These are phyloP conservation scores for Oceanodroma leucorhoa DNA, from an alignment of 2,797 vertebrate genomes.

Conservation along the genomic window DNA sequence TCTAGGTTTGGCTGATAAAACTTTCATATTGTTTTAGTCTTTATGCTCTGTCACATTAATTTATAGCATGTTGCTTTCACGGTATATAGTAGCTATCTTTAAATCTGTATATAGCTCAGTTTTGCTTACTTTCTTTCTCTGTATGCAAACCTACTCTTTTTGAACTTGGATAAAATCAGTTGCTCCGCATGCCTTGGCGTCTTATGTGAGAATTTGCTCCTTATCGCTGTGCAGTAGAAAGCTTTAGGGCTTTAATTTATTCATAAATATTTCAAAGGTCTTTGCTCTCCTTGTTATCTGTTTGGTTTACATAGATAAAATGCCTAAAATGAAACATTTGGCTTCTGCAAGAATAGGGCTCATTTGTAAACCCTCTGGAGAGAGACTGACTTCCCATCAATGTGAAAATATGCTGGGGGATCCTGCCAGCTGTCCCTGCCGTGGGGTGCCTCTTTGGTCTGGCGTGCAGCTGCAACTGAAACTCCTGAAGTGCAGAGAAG, in stretches of 20 bases:
- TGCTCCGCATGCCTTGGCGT: background rate
- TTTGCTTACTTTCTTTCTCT: background rate
- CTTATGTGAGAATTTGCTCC: background rate
- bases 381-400: background rate
- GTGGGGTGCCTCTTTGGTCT: background rate
- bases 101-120: background rate
- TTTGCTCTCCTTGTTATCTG: conserved; percentile 2
- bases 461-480: background rate
- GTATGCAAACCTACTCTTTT: background rate
- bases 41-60: background rate
- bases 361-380: background rate
- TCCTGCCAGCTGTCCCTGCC: background rate
- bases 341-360: background rate
- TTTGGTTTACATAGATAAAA: conserved; percentile 17
- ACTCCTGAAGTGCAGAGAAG: background rate
- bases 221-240: background rate
- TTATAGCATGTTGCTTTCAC: background rate
- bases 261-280: conserved; percentile 7
- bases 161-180: background rate
- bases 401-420: rapidly evolving
- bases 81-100: background rate
- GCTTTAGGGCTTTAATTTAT: conserved; percentile 14
- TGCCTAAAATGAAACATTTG: background rate
- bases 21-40: background rate
- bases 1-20: background rate